phyloP scores from a whole-genome alignment of 2,797 vertebrate genomes.

The Momotus momota region DNA sequence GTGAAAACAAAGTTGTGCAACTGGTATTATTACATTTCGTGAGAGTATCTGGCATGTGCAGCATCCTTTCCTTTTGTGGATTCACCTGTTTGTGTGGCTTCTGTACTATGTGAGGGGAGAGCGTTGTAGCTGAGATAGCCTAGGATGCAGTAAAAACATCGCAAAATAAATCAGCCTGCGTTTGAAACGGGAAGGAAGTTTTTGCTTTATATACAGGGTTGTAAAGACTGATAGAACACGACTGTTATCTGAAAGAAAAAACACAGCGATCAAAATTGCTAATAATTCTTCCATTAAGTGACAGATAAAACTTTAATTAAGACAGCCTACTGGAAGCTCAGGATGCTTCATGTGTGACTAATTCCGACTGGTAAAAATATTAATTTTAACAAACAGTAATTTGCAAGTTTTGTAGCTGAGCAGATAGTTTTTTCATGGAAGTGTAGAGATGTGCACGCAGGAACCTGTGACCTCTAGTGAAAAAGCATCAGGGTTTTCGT shows the following conservation, averaged over 20 bases:
- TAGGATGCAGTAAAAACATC: not conserved
- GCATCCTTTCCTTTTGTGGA: conserved; percentile 4
- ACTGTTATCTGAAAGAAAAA: conserved; percentile 3
- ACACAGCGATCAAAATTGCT: conserved; percentile 27
- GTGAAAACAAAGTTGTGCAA: conserved; percentile 21
- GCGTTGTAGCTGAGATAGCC: not conserved
- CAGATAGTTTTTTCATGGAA: not conserved
- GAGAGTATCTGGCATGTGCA: not conserved
- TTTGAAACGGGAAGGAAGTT: conserved; percentile 34
- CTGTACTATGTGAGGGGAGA: conserved; percentile 12
- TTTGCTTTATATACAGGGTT: not conserved
- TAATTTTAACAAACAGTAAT: conserved; percentile 55
- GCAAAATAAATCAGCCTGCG: conserved; percentile 9
- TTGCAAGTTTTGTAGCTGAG: not conserved
- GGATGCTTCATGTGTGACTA: conserved; percentile 21
- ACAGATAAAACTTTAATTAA: conserved; percentile 64
- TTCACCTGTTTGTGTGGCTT: conserved; percentile 41
- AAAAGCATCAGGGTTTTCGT: not conserved
- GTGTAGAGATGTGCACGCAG: accelerated
- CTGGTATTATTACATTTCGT: not conserved
- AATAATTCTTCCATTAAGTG: conserved; percentile 64
- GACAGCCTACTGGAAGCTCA: not conserved
- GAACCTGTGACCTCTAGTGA: accelerated
- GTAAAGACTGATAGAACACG: not conserved
- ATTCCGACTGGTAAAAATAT: conserved; percentile 47